Evolutionary conservation across 92 coral and sea anemone genomes (phyloP).

Genomic region (Plumapathes pennacea): DNA sequence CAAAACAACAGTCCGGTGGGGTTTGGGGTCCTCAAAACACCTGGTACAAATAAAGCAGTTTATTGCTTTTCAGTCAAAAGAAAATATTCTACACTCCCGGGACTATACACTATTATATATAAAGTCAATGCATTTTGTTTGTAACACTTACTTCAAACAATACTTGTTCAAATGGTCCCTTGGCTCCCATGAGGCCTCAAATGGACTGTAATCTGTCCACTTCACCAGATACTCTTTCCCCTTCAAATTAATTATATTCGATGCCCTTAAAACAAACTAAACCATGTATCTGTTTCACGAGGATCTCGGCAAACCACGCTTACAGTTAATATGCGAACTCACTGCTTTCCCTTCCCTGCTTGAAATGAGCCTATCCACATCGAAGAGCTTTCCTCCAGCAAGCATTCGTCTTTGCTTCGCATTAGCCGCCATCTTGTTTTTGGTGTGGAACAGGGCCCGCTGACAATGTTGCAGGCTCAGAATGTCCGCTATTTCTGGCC

Average conservation of each 20-base stretch:
- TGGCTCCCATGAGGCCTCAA: conserved; percentile 58
- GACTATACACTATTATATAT: neutral
- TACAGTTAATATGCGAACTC: neutral
- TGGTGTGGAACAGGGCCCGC: no score
- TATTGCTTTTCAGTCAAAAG: no score
- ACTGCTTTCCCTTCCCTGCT: conserved; percentile 16
- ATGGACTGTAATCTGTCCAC: conserved; percentile 42
- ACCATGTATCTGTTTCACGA: neutral
- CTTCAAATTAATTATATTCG: conserved; percentile 6
- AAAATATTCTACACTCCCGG: no score
- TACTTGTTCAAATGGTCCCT: conserved; percentile 33
- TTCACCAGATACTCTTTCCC: conserved; percentile 53
- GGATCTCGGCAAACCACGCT: neutral
- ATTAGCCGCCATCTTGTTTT: no score
- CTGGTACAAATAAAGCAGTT: conserved; percentile 11
- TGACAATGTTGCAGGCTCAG: no score
- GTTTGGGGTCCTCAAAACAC: conserved; percentile 43
- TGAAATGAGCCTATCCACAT: conserved; percentile 17
- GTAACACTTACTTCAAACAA: conserved; percentile 44
- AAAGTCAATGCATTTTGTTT: neutral
- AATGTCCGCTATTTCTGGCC: no score
- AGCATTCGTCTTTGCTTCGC: conserved; percentile 15
- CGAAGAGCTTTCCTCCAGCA: conserved; percentile 9
- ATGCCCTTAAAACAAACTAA: neutral
- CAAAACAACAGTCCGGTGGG: conserved; percentile 14